phyloP scores from a whole-genome alignment of 2,797 vertebrate species.

The Phoeniculus purpureus region DNA sequence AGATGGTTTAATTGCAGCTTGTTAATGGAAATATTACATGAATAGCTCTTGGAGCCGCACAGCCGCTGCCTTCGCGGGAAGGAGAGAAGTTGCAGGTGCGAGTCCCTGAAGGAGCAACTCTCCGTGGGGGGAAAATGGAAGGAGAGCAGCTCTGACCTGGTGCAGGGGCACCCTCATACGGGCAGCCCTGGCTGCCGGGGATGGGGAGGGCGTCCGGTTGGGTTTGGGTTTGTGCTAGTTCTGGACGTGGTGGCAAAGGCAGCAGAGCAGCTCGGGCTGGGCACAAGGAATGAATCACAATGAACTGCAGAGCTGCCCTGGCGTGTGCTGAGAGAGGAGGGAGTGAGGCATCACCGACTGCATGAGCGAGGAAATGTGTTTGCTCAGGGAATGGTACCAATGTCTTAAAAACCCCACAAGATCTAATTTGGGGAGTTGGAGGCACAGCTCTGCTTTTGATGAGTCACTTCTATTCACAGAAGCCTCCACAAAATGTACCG shows the following conservation, averaged over 20 bases:
- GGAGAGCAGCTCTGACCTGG: neutral
- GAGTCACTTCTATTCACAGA: conserved; percentile 11
- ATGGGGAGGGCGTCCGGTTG: neutral
- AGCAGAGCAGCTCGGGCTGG: neutral
- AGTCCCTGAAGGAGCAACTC: conserved; percentile 48
- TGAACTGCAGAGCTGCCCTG: neutral
- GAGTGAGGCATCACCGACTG: neutral
- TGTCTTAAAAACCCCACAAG: neutral
- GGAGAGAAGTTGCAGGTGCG: conserved; percentile 49
- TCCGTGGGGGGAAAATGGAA: conserved; percentile 9
- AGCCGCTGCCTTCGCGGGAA: conserved; percentile 47
- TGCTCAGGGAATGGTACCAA: neutral
- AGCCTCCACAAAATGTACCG: neutral
- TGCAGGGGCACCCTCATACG: neutral
- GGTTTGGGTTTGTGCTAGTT: neutral
- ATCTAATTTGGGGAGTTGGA: neutral
- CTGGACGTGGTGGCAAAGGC: neutral
- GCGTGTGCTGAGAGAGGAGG: neutral
- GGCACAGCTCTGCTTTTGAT: neutral
- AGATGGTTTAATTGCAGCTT: conserved; percentile 79
- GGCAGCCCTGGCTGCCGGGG: neutral
- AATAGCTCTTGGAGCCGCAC: conserved; percentile 64
- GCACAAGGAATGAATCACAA: neutral
- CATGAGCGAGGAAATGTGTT: neutral
- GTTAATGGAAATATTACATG: conserved; percentile 80